phyloP scores from a whole-genome alignment of 1,140 invertebrate species.

The Lineus longissimus region DNA sequence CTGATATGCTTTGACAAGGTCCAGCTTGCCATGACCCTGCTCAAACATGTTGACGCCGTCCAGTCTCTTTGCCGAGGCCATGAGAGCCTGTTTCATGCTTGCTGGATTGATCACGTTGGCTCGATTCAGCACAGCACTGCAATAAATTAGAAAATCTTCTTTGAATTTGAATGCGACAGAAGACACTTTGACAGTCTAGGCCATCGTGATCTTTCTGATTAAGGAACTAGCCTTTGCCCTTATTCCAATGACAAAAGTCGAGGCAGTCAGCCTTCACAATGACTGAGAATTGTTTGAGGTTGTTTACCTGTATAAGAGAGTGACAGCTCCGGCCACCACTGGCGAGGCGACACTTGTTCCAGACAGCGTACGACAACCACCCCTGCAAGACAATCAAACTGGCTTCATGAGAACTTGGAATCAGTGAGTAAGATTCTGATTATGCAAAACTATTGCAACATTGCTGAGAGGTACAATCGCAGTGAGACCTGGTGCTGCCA shows the following conservation, averaged over 20 bases:
- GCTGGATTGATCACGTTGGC: conserved; percentile 77
- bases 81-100: conserved; percentile 89
- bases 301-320: conserved; percentile 76
- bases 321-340: conserved; percentile 89
- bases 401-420: neutral
- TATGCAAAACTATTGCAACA: neutral
- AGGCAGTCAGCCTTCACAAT: neutral
- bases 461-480: no score
- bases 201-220: neutral
- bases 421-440: neutral
- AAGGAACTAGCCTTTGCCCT: no score
- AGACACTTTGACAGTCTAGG: neutral
- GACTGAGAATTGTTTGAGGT: no score
- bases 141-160: conserved; percentile 15
- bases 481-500: no score
- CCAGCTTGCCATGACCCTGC: conserved; percentile 86
- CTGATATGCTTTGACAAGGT: conserved; percentile 81
- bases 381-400: conserved; percentile 47
- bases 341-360: conserved; percentile 92
- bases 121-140: conserved; percentile 57
- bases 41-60: conserved; percentile 92
- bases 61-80: conserved; percentile 79
- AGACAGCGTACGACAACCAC: conserved; percentile 83
- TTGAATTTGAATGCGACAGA: neutral
- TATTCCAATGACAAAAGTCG: conserved; percentile 2